Base-by-base conservation (phyloP, 2,888 invertebrate species). In the Mythimna impura region DNA sequence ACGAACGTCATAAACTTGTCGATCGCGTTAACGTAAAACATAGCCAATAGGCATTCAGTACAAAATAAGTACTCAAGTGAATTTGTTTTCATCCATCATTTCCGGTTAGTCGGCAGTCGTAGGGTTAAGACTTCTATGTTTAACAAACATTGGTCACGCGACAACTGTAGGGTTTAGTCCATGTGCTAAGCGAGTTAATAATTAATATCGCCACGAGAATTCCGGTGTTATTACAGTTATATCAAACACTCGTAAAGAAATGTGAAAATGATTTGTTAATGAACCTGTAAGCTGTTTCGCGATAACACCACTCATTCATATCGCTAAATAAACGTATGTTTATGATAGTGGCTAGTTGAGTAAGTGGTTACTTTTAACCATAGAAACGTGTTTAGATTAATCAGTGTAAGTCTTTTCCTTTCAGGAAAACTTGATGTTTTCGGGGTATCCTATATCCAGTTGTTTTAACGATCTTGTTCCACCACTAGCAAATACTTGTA, bases 111-210 rank as follows among this genome's bases (percentile, higher is more conserved):
- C 40, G n/a, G 36, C 70, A 55, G 20, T 55, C 20, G 70, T 63
- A 75, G 78, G 86, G 82, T 85, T 85, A 76, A 67, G 65, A 76
- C 76, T 76, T 78, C 71, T 68, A 61, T 85, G 86, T 89, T 91
- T 91, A 87, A 68, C 82, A 91, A 91, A 91, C 89, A 90, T 84
- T 61, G 66, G 78, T 85, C 90, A 90, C 89, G 90, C 85, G 88
- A 86, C 76, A 69, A 72, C 67, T 79, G 77, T 81, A 66, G 83
- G 84, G 78, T 66, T 84, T 64, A 77, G 73, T 85, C 81, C 83
- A 78, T 82, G 78, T 78, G 68, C 68, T 73, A 47, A 68, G 66
- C 81, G 61, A 81, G 77, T 66, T 67, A 64, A 74, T 73, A 73
- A 73, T 75, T 80, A 3, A 47, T 66, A 86, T 78, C 73, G 70